phyloP scores from a whole-genome alignment of 1,140 invertebrate genomes.

The Dendroctonus ponderosae region DNA sequence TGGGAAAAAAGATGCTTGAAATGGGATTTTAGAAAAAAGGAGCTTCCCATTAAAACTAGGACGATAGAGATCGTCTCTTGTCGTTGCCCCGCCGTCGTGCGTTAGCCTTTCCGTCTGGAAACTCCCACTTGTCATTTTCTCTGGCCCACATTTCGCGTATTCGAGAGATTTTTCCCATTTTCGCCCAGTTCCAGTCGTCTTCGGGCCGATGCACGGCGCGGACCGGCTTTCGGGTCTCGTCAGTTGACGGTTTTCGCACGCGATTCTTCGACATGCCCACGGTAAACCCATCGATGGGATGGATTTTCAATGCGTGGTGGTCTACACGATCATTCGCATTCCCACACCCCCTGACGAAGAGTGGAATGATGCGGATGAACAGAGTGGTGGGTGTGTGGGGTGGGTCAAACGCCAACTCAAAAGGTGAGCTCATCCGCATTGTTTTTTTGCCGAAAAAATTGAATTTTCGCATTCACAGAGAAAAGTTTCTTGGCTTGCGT shows the following conservation, averaged over 20 bases:
- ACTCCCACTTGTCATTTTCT: too few relatives aligned
- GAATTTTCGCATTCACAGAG: too few relatives aligned
- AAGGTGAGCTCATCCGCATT: conserved; percentile 55
- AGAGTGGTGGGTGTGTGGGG: conserved; percentile 62
- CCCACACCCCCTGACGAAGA: conserved; percentile 53
- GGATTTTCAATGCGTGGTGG: conserved; percentile 84
- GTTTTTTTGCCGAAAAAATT: too few relatives aligned
- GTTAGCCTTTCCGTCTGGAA: too few relatives aligned
- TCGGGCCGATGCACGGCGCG: conserved; percentile 28
- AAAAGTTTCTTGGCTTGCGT: too few relatives aligned
- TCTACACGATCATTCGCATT: conserved; percentile 81
- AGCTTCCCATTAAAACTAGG: too few relatives aligned
- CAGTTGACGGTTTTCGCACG: conserved; percentile 21
- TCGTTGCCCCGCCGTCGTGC: too few relatives aligned
- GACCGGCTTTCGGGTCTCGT: neutral
- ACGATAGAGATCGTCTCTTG: too few relatives aligned
- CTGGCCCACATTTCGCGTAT: too few relatives aligned
- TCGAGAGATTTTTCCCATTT: neutral
- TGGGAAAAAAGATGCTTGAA: too few relatives aligned
- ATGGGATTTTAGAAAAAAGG: too few relatives aligned
- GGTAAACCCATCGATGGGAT: conserved; percentile 51
- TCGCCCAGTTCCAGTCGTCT: conserved; percentile 16
- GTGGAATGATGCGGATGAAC: conserved; percentile 17
- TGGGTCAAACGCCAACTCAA: conserved; percentile 74
- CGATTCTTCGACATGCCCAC: conserved; percentile 13